phyloP scores from a whole-genome alignment of 2,797 vertebrate genomes.

The Rhinichthys osculus region DNA sequence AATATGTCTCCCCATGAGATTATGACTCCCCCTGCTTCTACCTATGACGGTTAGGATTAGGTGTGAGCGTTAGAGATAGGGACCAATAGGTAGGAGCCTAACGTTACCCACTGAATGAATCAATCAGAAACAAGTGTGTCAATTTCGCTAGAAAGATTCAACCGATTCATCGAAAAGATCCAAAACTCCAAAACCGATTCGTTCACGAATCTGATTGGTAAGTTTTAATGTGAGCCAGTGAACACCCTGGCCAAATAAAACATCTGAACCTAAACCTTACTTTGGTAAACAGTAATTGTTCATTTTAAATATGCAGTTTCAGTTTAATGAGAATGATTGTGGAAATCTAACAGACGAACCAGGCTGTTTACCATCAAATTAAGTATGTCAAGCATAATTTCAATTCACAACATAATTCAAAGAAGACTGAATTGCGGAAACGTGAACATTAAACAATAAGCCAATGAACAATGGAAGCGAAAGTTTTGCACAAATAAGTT shows the following conservation, averaged over 20 bases:
- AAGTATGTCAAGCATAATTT: neutral
- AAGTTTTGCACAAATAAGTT: neutral
- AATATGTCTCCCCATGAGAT: neutral
- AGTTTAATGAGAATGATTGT: slow-evolving; percentile 4
- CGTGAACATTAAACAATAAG: no score
- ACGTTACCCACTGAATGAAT: neutral
- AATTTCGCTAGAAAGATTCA: neutral
- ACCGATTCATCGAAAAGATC: neutral
- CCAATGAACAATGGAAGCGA: neutral
- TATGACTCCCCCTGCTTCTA: neutral
- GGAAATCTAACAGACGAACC: neutral
- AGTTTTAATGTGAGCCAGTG: neutral
- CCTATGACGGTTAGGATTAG: neutral
- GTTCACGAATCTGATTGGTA: no score
- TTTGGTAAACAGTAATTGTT: neutral
- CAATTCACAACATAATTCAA: neutral
- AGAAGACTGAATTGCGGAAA: neutral
- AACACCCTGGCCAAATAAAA: neutral
- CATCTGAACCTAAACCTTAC: neutral
- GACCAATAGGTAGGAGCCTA: neutral
- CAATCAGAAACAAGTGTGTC: neutral
- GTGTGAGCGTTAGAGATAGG: neutral
- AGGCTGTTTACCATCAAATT: neutral
- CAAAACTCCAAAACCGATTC: neutral
- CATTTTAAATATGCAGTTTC: neutral